Conservation (phyloP, 2,113 vertebrate species). For the Alaudala cheleensis region DNA sequence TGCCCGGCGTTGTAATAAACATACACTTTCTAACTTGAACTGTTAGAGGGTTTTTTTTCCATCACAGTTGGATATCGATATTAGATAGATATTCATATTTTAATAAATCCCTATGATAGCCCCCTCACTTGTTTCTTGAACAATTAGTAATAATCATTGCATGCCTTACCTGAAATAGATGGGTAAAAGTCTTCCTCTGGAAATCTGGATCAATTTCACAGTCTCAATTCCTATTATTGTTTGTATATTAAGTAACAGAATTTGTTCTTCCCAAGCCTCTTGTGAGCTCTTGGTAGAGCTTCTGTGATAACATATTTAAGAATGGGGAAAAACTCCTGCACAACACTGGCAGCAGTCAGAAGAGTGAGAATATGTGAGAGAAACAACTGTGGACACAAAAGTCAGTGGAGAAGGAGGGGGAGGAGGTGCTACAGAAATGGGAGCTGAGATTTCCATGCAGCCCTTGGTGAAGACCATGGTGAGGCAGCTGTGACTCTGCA, state of each 20-base stretch:
- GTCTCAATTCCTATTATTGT: background rate
- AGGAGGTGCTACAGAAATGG: background rate
- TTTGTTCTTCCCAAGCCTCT: background rate
- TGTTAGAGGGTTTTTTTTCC: no score
- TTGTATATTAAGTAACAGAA: background rate
- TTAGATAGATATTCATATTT: no score
- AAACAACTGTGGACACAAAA: background rate
- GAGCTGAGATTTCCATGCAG: background rate
- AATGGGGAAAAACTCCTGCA: background rate
- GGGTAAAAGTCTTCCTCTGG: background rate
- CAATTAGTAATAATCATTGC: background rate
- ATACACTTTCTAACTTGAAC: no score
- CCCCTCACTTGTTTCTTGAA: background rate
- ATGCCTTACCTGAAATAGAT: background rate
- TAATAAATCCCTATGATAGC: background rate
- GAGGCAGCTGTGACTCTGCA: background rate
- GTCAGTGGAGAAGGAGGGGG: background rate
- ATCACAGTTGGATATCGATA: no score
- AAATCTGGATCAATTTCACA: background rate
- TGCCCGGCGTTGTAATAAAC: no score
- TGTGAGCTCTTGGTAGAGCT: background rate
- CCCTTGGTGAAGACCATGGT: background rate
- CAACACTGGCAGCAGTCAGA: background rate
- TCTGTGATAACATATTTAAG: background rate
- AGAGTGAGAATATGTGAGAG: background rate